phyloP scores from a whole-genome alignment of 2,113 vertebrate species.

The Ptilonorhynchus violaceus region DNA sequence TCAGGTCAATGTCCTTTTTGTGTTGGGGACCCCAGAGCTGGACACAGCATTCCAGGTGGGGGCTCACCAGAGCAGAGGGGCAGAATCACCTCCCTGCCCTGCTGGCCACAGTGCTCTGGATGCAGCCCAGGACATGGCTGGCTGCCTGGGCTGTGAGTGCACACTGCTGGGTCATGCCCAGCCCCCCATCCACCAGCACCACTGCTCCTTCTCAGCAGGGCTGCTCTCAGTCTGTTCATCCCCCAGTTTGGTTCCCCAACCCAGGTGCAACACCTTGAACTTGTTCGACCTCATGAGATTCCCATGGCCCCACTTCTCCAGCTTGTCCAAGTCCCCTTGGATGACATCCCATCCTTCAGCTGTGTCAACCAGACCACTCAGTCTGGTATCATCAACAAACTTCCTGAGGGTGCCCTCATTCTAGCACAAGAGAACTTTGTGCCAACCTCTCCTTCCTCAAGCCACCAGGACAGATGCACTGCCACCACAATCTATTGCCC shows the following conservation, averaged over 20 bases:
- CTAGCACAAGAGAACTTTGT: neutral
- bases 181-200: neutral
- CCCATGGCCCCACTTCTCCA: neutral
- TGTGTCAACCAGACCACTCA: neutral
- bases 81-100: neutral
- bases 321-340: neutral
- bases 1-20: accelerated
- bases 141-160: neutral
- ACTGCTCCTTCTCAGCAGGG: neutral
- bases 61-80: neutral
- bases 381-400: neutral
- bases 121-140: accelerated
- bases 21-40: neutral
- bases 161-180: neutral
- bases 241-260: neutral
- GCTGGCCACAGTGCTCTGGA: neutral
- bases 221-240: neutral
- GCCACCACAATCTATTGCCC: neutral
- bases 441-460: neutral
- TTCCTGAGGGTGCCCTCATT: neutral
- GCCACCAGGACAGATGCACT: neutral
- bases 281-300: neutral
- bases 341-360: neutral
- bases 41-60: neutral
- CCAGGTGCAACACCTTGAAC: neutral